phyloP scores from a whole-genome alignment of 2,797 vertebrate genomes.

The Pangasius mekongensis region DNA sequence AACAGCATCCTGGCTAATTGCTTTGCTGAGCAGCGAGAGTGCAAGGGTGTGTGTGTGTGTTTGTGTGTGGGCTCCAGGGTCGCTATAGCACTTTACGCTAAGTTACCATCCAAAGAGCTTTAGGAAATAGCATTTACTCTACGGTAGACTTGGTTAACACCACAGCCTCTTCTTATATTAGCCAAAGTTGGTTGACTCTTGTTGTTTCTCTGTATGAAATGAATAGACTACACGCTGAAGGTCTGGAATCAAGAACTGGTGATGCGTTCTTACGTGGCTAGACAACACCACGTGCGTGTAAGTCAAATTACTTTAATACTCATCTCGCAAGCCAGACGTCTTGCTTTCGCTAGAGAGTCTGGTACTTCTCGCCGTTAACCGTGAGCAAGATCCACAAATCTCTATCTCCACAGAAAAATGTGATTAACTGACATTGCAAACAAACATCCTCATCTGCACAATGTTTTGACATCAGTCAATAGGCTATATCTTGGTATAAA shows the following conservation, averaged over 20 bases:
- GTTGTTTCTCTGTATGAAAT: background rate
- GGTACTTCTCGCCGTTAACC: background rate
- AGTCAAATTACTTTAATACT: background rate
- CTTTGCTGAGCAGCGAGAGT: slow-evolving; percentile 35
- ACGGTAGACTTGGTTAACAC: slow-evolving; percentile 74
- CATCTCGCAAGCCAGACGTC: background rate
- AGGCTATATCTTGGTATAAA: background rate
- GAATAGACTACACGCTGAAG: background rate
- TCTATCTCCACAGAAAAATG: background rate
- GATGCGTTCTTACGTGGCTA: background rate
- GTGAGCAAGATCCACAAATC: background rate
- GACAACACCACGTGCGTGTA: background rate
- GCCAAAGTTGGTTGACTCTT: slow-evolving; percentile 48
- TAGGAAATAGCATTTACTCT: slow-evolving; percentile 74
- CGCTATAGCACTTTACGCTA: slow-evolving; percentile 71
- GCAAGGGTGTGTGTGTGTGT: slow-evolving; percentile 48
- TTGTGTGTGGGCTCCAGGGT: slow-evolving; percentile 64
- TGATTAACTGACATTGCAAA: background rate
- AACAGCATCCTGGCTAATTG: slow-evolving; percentile 40
- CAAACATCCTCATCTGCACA: background rate
- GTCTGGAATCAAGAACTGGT: background rate
- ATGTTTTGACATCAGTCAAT: background rate
- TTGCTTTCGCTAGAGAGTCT: background rate
- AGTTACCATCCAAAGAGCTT: slow-evolving; percentile 78
- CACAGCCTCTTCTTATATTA: slow-evolving; percentile 75